Evolutionary conservation across 2,113 vertebrate genomes (phyloP).

Genomic region (Anoplopoma fimbria): DNA sequence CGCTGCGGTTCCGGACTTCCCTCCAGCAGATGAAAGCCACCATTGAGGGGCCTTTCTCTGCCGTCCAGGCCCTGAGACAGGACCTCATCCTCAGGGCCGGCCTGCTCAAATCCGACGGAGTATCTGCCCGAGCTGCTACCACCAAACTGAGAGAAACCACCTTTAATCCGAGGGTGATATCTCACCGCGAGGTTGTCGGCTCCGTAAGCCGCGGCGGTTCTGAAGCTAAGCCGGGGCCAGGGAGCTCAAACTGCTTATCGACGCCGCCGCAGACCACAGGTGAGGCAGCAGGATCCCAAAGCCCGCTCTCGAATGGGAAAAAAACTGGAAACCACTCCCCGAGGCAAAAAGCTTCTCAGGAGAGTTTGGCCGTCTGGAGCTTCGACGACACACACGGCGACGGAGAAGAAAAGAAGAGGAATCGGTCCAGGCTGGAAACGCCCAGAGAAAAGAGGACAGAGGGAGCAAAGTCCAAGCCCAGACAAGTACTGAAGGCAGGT

Average conservation of each 20-base stretch:
- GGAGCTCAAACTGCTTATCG: conserved; percentile 22
- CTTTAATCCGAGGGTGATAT: conserved; percentile 28
- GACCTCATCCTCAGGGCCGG: conserved; percentile 50
- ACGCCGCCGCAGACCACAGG: conserved; percentile 20
- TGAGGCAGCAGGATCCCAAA: conserved; percentile 24
- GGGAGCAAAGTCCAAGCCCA: neutral
- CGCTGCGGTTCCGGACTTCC: conserved; percentile 37
- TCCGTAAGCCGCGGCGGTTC: conserved; percentile 16
- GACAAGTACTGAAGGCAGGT: neutral
- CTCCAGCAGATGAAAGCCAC: neutral
- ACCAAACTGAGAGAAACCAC: conserved; percentile 19
- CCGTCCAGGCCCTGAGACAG: conserved; percentile 47
- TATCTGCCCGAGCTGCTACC: conserved; percentile 3
- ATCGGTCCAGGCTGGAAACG: neutral
- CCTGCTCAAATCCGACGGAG: neutral
- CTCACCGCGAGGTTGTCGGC: conserved; percentile 18
- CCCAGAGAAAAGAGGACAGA: neutral
- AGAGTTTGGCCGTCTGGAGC: neutral
- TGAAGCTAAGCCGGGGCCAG: conserved; percentile 11
- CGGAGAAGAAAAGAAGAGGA: neutral
- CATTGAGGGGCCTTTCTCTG: conserved; percentile 66
- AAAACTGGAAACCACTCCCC: conserved; percentile 8
- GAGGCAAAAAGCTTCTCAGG: conserved; percentile 1
- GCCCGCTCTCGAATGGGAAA: conserved; percentile 16
- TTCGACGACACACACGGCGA: neutral